These are phyloP conservation scores for Dunckerocampus dactyliophorus DNA, from an alignment of 2,113 vertebrate genomes.

Conservation along the genomic window DNA sequence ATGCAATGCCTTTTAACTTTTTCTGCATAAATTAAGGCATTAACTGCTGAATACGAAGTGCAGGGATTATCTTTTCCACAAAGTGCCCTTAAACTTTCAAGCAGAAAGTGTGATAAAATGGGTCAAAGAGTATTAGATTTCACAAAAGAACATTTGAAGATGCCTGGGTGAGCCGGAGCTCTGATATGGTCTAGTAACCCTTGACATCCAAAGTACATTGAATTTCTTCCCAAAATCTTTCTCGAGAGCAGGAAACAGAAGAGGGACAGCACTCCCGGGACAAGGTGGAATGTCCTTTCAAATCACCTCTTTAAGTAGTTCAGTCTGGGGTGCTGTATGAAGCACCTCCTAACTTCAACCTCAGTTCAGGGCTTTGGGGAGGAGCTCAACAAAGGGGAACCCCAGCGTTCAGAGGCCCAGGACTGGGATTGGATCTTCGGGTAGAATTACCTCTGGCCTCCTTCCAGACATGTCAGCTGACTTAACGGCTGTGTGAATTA, in stretches of 20 bases:
- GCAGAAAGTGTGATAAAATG: slow-evolving; percentile 6
- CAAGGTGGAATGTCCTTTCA: slow-evolving; percentile 47
- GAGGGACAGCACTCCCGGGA: slow-evolving; percentile 54
- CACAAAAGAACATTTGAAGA: slow-evolving; percentile 2
- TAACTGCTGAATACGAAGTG: not conserved
- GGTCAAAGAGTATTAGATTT: slow-evolving; percentile 19
- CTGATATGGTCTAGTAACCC: slow-evolving; percentile 21
- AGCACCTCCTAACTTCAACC: slow-evolving; percentile 34
- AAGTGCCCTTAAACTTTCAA: not conserved
- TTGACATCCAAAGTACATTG: slow-evolving; percentile 13
- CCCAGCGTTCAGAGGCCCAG: slow-evolving; percentile 58
- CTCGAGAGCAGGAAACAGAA: slow-evolving; percentile 47
- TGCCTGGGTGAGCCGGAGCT: slow-evolving; percentile 15
- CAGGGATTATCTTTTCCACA: not conserved
- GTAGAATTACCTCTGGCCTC: slow-evolving; percentile 66
- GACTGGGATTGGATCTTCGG: slow-evolving; percentile 51
- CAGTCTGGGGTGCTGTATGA: slow-evolving; percentile 44
- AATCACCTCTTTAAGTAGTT: slow-evolving; percentile 59
- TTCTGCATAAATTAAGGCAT: slow-evolving; percentile 6
- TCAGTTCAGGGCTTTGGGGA: slow-evolving; percentile 39
- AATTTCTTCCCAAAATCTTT: slow-evolving; percentile 14
- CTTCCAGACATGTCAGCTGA: slow-evolving; percentile 62
- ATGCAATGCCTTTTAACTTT: slow-evolving; percentile 13
- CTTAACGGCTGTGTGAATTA: slow-evolving; percentile 64
- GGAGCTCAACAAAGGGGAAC: slow-evolving; percentile 55